Evolutionary conservation across 2,888 invertebrate genomes (phyloP), one percentile per base, ranked within the genome.

Genomic region (Alviniconcha strummeri): DNA sequence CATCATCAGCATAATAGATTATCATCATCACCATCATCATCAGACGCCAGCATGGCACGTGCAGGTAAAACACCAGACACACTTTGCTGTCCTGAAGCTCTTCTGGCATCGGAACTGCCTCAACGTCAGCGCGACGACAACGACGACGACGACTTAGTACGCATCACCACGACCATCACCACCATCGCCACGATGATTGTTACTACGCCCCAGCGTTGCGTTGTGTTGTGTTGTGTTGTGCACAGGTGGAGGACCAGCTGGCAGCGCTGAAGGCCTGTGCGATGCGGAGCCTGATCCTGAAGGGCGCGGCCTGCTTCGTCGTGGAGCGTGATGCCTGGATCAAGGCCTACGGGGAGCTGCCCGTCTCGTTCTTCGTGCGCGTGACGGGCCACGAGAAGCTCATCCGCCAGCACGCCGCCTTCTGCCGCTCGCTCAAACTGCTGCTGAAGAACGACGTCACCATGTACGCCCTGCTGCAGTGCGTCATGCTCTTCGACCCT

Each of bases 301-400:
- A 98, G 17, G 98, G 98, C 88, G 97, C 97, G 0, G 96, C 97
- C 95, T 97, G 97, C 77, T 99, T 98, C 92, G 98, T 98, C 92
- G 96, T 96, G 0, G 97, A 97, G 89, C 96, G 96, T 88, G 96
- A 97, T 90, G 96, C 96, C 80, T 99, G 99, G 99, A 88, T 93
- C 8, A 91, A 93, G 15, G 90, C 92, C 84, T 88, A 92, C 9
- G 88, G 93, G 92, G 92, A 92, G 75, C 96, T 97, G 88, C 96
- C 97, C 1, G 98, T 98, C 89, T 98, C 97, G 1, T 97, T 97
- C 89, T 82, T 82, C 57, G 82, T 82, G 19, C 69, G 82, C n/a
- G 76, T 82, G 36, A 82, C 82, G 55, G 94, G 94, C 0, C 91
- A 89, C 76, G 88, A 89, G 57, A 88, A 88, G 67, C 88, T 93